phyloP scores from a whole-genome alignment of 1,140 invertebrate genomes.

The Drosophila ficusphila region DNA sequence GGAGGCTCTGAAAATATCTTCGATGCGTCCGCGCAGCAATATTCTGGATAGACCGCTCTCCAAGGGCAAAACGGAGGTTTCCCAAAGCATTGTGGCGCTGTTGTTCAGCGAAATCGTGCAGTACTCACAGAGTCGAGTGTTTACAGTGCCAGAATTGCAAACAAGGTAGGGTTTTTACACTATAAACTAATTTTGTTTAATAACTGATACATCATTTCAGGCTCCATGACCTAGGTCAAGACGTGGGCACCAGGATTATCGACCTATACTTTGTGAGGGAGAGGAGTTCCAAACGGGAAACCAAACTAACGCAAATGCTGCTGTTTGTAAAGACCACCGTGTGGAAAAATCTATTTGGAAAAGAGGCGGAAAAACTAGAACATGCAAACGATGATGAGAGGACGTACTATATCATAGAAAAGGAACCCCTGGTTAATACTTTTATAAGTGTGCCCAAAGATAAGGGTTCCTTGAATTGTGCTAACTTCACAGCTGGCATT shows the following conservation, averaged over 20 bases:
- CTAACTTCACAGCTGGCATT: constrained; percentile 99
- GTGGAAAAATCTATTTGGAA: constrained; percentile 99
- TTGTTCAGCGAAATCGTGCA: constrained; percentile 99
- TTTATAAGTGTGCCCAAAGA: constrained; percentile 99
- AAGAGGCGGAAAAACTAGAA: constrained; percentile 99
- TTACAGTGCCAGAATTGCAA: constrained; percentile 97
- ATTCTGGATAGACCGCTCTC: constrained; percentile 96
- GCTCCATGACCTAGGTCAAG: constrained; percentile 96
- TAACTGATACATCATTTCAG: constrained; percentile 85
- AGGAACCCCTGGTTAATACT: constrained; percentile 97
- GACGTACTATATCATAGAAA: constrained; percentile 99
- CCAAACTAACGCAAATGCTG: constrained; percentile 97
- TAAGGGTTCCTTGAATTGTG: constrained; percentile 98
- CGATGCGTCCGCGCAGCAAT: constrained; percentile 88
- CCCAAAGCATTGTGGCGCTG: constrained; percentile 96
- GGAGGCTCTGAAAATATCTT: constrained; percentile 81
- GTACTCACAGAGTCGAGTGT: constrained; percentile 98
- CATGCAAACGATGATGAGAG: constrained; percentile 99
- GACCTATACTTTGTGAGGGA: constrained; percentile 97
- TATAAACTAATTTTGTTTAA: neutral
- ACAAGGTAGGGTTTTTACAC: constrained; percentile 61
- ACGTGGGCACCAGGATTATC: constrained; percentile 96
- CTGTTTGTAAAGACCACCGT: constrained; percentile 98
- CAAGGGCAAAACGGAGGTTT: constrained; percentile 96
- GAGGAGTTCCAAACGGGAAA: constrained; percentile 96